Evolutionary conservation across 1,140 invertebrate species (phyloP).

Genomic region (Formica selysi): DNA sequence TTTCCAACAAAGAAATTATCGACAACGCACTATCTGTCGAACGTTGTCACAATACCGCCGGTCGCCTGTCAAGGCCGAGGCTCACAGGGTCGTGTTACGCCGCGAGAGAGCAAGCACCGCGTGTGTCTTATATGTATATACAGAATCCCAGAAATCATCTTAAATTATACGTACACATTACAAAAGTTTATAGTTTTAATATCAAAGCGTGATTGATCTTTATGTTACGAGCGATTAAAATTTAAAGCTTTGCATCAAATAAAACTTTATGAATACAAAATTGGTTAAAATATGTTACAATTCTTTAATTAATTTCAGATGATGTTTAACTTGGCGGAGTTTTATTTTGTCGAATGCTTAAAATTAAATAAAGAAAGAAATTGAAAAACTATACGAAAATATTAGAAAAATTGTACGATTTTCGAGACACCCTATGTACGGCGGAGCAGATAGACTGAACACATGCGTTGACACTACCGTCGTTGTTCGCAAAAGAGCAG

Average conservation of each 20-base stretch:
- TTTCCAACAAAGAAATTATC: slow-evolving; percentile 55
- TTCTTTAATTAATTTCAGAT: background rate
- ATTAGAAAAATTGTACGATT: background rate
- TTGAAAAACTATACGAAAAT: background rate
- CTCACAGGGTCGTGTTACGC: background rate
- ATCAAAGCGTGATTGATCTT: background rate
- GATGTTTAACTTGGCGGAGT: background rate
- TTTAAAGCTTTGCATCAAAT: background rate
- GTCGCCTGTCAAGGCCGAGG: slow-evolving; percentile 35
- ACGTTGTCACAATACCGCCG: slow-evolving; percentile 30
- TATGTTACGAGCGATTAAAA: background rate
- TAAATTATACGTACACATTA: background rate
- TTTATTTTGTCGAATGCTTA: background rate
- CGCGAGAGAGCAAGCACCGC: slow-evolving; percentile 12
- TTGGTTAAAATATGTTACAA: background rate
- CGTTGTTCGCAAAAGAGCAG: slow-evolving; percentile 73
- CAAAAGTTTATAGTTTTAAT: background rate
- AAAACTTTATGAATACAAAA: background rate
- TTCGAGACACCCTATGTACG: background rate
- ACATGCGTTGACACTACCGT: slow-evolving; percentile 73
- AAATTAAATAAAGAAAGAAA: background rate
- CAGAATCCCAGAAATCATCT: background rate
- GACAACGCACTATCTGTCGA: slow-evolving; percentile 19
- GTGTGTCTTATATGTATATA: background rate
- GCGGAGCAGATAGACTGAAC: slow-evolving; percentile 2